These are phyloP conservation scores for Ethmia dodecea DNA, from an alignment of 2,888 invertebrate genomes.

Conservation along the genomic window DNA sequence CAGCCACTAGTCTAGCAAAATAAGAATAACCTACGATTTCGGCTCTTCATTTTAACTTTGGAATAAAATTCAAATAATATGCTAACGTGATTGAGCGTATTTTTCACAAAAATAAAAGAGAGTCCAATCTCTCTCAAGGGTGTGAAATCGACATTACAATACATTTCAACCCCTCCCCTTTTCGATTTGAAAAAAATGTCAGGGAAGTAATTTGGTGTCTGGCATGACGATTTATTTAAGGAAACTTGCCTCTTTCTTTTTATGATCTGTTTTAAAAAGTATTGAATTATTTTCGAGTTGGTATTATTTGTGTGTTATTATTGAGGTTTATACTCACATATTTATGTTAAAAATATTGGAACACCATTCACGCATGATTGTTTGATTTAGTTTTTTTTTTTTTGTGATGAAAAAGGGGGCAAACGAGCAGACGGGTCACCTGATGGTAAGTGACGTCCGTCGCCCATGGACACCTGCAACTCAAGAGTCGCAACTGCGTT, in stretches of 20 bases:
- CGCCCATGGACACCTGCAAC: too few species aligned
- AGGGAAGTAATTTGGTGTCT: constrained; percentile 20
- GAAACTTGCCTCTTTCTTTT: constrained; percentile 19
- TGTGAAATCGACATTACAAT: constrained; percentile 38
- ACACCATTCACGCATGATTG: background rate
- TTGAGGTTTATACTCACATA: background rate
- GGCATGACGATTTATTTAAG: constrained; percentile 22
- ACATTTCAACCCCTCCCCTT: constrained; percentile 22
- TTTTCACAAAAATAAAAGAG: constrained; percentile 38
- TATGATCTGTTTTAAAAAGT: constrained; percentile 9
- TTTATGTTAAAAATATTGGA: background rate
- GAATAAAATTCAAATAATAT: too few species aligned
- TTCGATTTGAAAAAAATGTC: constrained; percentile 34
- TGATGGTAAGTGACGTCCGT: too few species aligned
- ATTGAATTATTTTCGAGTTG: background rate
- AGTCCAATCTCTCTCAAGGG: constrained; percentile 39
- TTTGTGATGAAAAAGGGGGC: too few species aligned
- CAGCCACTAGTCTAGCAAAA: too few species aligned
- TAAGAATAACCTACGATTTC: too few species aligned
- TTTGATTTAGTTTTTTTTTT: background rate
- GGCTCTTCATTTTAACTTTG: too few species aligned
- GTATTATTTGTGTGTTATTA: background rate
- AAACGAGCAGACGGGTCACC: too few species aligned
- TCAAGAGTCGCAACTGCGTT: too few species aligned
- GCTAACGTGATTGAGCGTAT: constrained; percentile 28